Conservation (phyloP, 2,113 vertebrate genomes). For the Tonatia bakeri region DNA sequence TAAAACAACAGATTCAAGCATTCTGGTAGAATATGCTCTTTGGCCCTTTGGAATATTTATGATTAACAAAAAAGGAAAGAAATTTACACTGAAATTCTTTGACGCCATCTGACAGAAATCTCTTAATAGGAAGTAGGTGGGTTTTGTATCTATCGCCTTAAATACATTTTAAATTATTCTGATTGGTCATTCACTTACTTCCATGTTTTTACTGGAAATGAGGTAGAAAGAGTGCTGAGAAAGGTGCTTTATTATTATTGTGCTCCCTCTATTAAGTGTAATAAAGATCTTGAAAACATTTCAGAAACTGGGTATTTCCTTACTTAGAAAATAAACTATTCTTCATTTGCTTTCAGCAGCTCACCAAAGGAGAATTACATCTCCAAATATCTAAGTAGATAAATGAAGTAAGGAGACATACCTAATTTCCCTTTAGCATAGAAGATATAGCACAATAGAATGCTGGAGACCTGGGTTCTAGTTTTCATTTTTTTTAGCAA, state of each 20-base stretch:
- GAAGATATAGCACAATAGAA: neutral
- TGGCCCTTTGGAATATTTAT: conserved; percentile 9
- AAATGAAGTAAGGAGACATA: neutral
- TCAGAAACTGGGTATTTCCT: neutral
- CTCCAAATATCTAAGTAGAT: neutral
- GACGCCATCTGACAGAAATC: neutral
- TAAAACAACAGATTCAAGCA: neutral
- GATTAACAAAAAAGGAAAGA: neutral
- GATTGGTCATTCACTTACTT: neutral
- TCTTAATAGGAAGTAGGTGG: neutral
- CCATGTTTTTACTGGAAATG: neutral
- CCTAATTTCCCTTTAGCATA: neutral
- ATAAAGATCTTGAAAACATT: neutral
- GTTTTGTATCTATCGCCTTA: neutral
- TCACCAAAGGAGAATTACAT: neutral
- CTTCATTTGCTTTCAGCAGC: neutral
- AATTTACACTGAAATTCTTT: conserved; percentile 14
- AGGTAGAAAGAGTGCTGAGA: neutral
- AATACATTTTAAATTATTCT: conserved; percentile 9
- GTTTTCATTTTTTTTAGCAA: neutral
- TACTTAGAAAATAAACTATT: neutral
- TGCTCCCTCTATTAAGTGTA: neutral
- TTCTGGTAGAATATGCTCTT: neutral
- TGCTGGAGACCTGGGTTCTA: neutral
- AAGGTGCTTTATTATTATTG: neutral